phyloP scores from a whole-genome alignment of 2,888 invertebrate species.

The Troides oblongomaculatus region DNA sequence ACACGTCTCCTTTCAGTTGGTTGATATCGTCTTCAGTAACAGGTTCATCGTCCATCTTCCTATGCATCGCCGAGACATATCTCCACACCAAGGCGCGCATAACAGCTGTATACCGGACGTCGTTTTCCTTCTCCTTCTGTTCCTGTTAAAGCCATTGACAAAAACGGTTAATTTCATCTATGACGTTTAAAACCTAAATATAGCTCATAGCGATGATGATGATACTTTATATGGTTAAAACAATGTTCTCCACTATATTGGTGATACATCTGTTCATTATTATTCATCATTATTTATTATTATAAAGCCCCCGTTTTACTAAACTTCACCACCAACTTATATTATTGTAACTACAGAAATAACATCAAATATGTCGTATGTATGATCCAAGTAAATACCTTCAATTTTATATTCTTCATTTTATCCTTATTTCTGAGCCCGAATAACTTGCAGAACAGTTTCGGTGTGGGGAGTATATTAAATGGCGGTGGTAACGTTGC shows the following conservation, averaged over 20 bases:
- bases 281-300: too few relatives aligned
- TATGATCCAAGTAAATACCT: constrained; percentile 31
- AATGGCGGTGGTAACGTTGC: constrained; percentile 96
- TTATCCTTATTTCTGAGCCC: constrained; percentile 82
- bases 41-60: constrained; percentile 88
- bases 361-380: too few relatives aligned
- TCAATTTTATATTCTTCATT: constrained; percentile 61
- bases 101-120: constrained; percentile 87
- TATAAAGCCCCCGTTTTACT: too few relatives aligned
- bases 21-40: constrained; percentile 96
- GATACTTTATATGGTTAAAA: too few relatives aligned
- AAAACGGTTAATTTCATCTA: neutral
- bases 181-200: too few relatives aligned
- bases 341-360: too few relatives aligned
- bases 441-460: constrained; percentile 84
- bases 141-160: constrained; percentile 61
- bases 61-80: constrained; percentile 93
- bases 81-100: constrained; percentile 96
- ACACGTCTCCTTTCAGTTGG: constrained; percentile 96
- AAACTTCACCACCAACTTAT: too few relatives aligned
- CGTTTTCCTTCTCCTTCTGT: constrained; percentile 83
- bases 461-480: constrained; percentile 94
- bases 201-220: too few relatives aligned
- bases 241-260: too few relatives aligned
- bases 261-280: too few relatives aligned